Conservation (phyloP, 2,797 vertebrate genomes). For the Mallotus villosus region DNA sequence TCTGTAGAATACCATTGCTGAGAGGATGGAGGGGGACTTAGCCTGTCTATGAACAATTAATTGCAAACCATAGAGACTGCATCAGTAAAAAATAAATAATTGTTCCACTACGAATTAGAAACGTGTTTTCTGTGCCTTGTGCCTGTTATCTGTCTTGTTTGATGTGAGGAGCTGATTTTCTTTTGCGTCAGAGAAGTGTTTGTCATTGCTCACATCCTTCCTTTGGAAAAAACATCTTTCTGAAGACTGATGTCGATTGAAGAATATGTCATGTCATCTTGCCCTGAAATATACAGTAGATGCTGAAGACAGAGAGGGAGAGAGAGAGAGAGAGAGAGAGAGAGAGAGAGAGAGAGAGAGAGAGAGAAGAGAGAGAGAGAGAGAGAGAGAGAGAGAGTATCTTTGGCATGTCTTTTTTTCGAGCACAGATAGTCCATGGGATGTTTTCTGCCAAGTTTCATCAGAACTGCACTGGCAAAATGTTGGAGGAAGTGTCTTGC, state of each 20-base stretch:
- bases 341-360: too few species aligned
- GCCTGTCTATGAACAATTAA: background rate
- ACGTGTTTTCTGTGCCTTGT: background rate
- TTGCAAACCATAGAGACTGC: too few species aligned
- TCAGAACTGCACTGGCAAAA: background rate
- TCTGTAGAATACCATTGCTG: background rate
- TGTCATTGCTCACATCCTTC: slow-evolving; percentile 1
- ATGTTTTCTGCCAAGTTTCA: too few species aligned
- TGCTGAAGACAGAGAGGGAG: too few species aligned
- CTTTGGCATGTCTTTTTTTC: background rate
- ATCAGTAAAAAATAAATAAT: too few species aligned
- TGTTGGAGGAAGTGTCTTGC: background rate
- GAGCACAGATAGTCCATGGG: too few species aligned
- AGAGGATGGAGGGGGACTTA: background rate
- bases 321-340: too few species aligned
- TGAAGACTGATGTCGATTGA: too few species aligned
- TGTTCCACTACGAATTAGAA: background rate
- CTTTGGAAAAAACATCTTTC: background rate
- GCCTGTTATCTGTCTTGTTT: background rate
- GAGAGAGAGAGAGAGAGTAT: background rate
- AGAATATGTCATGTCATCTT: background rate
- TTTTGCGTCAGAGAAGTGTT: background rate
- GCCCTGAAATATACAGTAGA: too few species aligned
- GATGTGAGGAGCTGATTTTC: slow-evolving; percentile 2
- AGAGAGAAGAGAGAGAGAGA: too few species aligned